These are phyloP conservation scores for Amia ocellicauda DNA, from an alignment of 2,113 vertebrate species.

Conservation along the genomic window DNA sequence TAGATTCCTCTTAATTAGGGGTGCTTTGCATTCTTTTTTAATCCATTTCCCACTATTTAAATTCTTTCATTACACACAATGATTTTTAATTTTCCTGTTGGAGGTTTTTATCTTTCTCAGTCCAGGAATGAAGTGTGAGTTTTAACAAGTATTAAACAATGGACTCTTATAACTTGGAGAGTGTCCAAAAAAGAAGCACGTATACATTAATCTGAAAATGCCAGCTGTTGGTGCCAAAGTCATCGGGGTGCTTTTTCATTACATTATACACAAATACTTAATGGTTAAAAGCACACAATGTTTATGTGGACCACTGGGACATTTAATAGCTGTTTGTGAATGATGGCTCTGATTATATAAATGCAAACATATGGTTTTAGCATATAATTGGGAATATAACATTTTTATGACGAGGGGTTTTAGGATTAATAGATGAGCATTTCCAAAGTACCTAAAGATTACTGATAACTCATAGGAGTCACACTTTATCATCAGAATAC, in stretches of 20 bases:
- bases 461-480: too few relatives aligned
- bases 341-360: too few relatives aligned
- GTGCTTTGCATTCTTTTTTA: not conserved
- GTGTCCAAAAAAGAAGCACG: not conserved
- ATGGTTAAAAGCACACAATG: slow-evolving; percentile 5
- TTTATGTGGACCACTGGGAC: not conserved
- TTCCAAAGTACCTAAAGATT: too few relatives aligned
- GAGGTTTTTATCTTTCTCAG: not conserved
- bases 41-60: not conserved
- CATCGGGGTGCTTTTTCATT: not conserved
- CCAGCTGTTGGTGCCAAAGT: not conserved
- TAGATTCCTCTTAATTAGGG: not conserved
- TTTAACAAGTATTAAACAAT: not conserved
- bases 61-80: not conserved
- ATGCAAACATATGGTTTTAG: too few relatives aligned
- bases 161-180: not conserved
- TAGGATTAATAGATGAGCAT: too few relatives aligned
- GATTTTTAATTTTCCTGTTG: not conserved
- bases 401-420: too few relatives aligned
- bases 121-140: not conserved
- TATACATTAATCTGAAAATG: not conserved
- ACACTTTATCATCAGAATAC: too few relatives aligned
- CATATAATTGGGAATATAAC: too few relatives aligned
- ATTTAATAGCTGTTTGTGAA: not conserved
- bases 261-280: slow-evolving; percentile 5